Evolutionary conservation across 2,113 vertebrate genomes (phyloP).

Genomic region (Lycaon pictus): DNA sequence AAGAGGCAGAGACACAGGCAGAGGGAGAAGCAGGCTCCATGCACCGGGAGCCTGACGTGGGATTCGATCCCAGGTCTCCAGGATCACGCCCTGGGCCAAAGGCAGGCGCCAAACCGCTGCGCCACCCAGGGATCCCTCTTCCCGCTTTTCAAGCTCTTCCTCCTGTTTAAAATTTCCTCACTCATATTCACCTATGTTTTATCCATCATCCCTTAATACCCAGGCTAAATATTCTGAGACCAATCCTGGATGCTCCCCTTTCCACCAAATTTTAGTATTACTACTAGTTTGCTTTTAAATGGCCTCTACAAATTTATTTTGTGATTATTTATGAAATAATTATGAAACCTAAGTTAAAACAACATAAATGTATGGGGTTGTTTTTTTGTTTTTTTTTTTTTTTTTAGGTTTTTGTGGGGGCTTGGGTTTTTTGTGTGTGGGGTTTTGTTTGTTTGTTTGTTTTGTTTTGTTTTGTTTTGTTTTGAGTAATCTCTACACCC

Average conservation of each 20-base stretch:
- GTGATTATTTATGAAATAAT: neutral
- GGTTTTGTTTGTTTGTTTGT: neutral
- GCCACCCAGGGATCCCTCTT: too few species aligned
- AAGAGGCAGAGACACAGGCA: too few species aligned
- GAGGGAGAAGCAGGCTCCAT: too few species aligned
- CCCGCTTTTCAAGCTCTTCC: neutral
- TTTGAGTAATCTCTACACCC: neutral
- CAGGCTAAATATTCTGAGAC: constrained; percentile 16
- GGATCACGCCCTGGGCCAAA: too few species aligned
- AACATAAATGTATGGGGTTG: too few species aligned
- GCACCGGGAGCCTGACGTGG: too few species aligned
- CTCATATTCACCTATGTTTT: neutral
- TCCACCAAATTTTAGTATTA: neutral
- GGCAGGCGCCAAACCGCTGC: too few species aligned
- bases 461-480: neutral
- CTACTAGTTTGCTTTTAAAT: neutral
- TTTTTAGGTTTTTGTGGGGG: too few species aligned
- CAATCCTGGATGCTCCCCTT: neutral
- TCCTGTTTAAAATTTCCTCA: neutral
- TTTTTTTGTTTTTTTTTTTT: too few species aligned
- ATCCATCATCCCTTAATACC: neutral
- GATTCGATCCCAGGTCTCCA: too few species aligned
- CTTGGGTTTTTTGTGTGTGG: too few species aligned
- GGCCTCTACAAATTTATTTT: neutral
- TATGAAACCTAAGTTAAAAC: too few species aligned